phyloP scores from a whole-genome alignment of 1,140 invertebrate genomes.

The Cherax destructor region DNA sequence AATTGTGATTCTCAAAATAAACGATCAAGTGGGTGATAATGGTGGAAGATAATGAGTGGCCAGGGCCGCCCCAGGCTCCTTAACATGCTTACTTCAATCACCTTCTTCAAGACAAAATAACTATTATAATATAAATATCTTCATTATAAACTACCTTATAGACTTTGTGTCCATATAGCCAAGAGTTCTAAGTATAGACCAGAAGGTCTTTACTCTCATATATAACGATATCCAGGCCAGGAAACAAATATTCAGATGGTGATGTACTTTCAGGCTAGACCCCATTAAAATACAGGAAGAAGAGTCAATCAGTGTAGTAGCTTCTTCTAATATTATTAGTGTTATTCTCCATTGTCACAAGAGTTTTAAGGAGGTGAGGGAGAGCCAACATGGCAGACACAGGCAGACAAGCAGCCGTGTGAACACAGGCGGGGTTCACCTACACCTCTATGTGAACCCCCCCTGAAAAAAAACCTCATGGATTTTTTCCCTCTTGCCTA shows the following conservation, averaged over 20 bases:
- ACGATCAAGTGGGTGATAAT: neutral
- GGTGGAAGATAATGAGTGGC: neutral
- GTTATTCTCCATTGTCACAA: neutral
- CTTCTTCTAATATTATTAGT: neutral
- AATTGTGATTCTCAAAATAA: neutral
- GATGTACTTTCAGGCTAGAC: too few species aligned
- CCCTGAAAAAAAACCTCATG: too few species aligned
- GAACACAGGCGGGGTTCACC: slow-evolving; percentile 12
- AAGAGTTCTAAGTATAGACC: too few species aligned
- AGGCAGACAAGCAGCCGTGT: slow-evolving; percentile 37
- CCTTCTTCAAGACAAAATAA: neutral
- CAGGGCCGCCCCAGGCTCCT: neutral
- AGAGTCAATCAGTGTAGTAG: neutral
- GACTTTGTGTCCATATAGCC: too few species aligned
- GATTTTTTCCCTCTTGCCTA: too few species aligned
- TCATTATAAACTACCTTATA: too few species aligned
- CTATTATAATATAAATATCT: neutral
- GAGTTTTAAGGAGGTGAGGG: neutral
- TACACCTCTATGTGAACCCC: neutral
- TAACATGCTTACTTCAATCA: neutral
- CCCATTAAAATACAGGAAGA: neutral
- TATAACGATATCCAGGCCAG: too few species aligned
- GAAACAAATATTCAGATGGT: too few species aligned
- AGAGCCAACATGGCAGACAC: slow-evolving; percentile 61
- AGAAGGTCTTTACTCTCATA: too few species aligned